Evolutionary conservation across 92 coral and sea anemone species (phyloP), one percentile per base, ranked within the genome.

Genomic region (Porites divaricata): DNA sequence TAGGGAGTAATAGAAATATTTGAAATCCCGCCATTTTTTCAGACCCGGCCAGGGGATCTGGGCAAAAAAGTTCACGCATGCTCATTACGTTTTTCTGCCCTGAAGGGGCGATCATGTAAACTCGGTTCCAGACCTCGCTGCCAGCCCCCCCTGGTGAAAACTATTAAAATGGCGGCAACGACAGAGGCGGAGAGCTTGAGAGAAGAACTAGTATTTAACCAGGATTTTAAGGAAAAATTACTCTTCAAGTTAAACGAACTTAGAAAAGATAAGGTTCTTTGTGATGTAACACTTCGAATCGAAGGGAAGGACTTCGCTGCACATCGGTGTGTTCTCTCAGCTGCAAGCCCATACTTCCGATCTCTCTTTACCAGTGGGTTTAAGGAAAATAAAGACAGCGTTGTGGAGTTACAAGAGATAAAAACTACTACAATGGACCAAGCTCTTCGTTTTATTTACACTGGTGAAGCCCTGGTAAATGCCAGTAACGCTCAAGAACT

Each of bases 321-420:
- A 14, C 84, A 86, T 45, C 59, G 68, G n/a, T 73, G 80, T 72
- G 65, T 74, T 74, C 23, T 86, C 8, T 70, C 83, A n/a, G 89
- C 85, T 19, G 89, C 85, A 2, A 86, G 89, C 17, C 85, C 72
- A 1, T 79, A 75, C 53, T 79, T 86, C 23, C 76, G 67, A 7
- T 85, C 71, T 50, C 66, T 86, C 9, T 86, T 86, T 58, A 61
- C 85, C 7, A 45, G 23, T 8, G 72, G 52, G 63, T 69, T 79
- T 22, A 76, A 13, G 9, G 86, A 86, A 79, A 86, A 52, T 22
- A 24, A 53, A n/a, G 49, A 16, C 20, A 26, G 7, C 22, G 10
- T 61, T 2, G 82, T 86, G n/a, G 85, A 86, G 3, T 53, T 86
- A 10, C 59, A 63, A 79, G 65, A 26, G 1, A 20, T 86, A 19